Conservation (phyloP, 2,113 vertebrate genomes). For the Catharus fuscescens region DNA sequence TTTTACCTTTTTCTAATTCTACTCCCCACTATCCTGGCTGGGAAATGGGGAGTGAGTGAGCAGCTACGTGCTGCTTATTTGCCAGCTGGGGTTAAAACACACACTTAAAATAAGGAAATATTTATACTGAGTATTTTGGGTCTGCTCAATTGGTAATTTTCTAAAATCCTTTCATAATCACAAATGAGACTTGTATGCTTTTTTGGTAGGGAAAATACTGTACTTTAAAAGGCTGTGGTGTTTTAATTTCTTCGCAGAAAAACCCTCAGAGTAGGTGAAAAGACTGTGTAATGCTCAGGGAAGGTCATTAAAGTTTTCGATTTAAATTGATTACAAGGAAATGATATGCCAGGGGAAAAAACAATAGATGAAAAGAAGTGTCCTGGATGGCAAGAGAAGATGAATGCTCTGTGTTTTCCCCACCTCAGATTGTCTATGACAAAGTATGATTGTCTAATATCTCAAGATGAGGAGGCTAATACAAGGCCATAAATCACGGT, state of each 20-base stretch:
- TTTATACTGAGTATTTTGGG: neutral
- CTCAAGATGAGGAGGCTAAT: slow-evolving; percentile 52
- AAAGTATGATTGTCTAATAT: slow-evolving; percentile 68
- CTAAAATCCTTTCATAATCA: neutral
- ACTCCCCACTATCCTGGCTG: neutral
- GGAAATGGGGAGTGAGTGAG: fast-evolving
- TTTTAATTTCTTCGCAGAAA: neutral
- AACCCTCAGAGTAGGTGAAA: neutral
- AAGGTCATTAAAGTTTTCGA: slow-evolving; percentile 36
- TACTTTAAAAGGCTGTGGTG: neutral
- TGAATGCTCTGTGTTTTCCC: slow-evolving; percentile 60
- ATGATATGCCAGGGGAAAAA: slow-evolving; percentile 57
- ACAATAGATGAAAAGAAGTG: slow-evolving; percentile 46
- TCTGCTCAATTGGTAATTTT: neutral
- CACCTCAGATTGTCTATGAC: slow-evolving; percentile 13
- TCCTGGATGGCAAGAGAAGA: slow-evolving; percentile 47
- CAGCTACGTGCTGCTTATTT: fast-evolving
- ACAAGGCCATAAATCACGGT: slow-evolving; percentile 62
- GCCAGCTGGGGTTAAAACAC: neutral
- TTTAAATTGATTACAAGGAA: slow-evolving; percentile 66
- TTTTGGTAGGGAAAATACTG: neutral
- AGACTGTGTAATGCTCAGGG: neutral
- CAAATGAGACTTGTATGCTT: neutral
- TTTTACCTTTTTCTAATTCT: neutral
- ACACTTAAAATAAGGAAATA: neutral